Base-by-base conservation (phyloP, 2,888 invertebrate genomes). In the Coecobrya sp. region DNA sequence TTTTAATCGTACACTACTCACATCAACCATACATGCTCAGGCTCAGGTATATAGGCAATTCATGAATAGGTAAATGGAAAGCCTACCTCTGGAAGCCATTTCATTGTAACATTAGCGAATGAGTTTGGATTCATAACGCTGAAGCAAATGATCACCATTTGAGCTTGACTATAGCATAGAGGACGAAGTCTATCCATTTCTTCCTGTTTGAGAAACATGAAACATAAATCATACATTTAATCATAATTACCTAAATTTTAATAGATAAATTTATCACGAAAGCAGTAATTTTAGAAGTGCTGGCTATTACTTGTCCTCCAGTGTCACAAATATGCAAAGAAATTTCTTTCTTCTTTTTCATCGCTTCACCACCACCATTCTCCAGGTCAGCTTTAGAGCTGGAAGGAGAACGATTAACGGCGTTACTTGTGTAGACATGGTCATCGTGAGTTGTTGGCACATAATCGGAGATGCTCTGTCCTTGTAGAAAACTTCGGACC, bases 131-230 rank as follows among this genome's bases (percentile, higher is more conserved):
- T 86, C 49, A 93, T 93, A 0, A 94, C 94, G 81, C 93, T 94
- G 86, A 94, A 94, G 73, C 94, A 94, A 85, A 94, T 86, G 7
- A 94, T 86, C 25, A 94, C 65, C 42, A 94, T 88, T 79, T 94
- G 93, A 16, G 92, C 91, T 25, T 93, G 73, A 8, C 86, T 76
- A 84, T 94, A 94, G 45, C 93, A 94, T 2, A 94, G 81, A 19
- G 94, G 94, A 7, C 94, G 93, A 10, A 94, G 90, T 55, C 94
- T 93, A 49, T 94, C 94, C 76, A 94, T 73, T n/a, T 93, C 93
- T 8, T 59, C 62, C 94, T 94, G 10, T 65, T 27, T 49, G 8
- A 42, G 42, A 45, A 45, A 42, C 10, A 73, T n/a, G n/a, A 45
- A 42, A 73, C 0, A 5, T 27, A 16, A 19, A 62, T 5, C 25